Base-by-base conservation (phyloP, 2,888 invertebrate genomes). In the Aporophyla lueneburgensis region DNA sequence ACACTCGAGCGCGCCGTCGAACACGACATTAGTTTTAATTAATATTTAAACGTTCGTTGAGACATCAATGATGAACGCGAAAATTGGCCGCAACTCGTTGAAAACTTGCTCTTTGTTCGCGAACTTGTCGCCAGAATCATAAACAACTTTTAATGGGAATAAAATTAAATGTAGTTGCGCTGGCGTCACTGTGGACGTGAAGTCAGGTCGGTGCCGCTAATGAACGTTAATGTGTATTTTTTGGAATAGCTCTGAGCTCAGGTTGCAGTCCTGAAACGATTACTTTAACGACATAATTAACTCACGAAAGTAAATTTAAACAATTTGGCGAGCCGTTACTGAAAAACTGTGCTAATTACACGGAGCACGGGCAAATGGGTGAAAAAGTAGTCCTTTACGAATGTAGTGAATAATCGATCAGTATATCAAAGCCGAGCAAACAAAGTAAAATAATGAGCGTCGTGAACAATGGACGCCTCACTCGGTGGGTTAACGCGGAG, bases 81-180 rank as follows among this genome's bases (percentile, higher is more conserved):
- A 87, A 81, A 87, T 80, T 74, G 62, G 33, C 65, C 43, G 58
- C 56, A 53, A 74, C 81, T 82, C 83, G 68, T 81, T 78, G 80
- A 72, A 78, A 87, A 88, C 81, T 90, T 88, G 63, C 75, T 80
- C 81, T 88, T 87, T 86, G 86, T 89, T 86, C 82, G 80, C 76
- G 70, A 86, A 88, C 84, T 87, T 86, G 84, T 87, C 86, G 78
- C 75, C 77, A 58, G 78, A 83, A 83, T 85, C 80, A 84, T 88
- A 87, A 88, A 89, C 83, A 88, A 89, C 71, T 91, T 90, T 81
- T 86, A 89, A 89, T 85, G 74, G 82, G 72, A 88, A 87, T 89
- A 69, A 87, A 88, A 87, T 84, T 67, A 85, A 84, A 89, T 89
- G 78, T 86, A 85, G 68, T 71, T 72, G 54, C 56, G 62, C 62